Base-by-base conservation (phyloP, 2,888 invertebrate species). In the Helobdella robusta region DNA sequence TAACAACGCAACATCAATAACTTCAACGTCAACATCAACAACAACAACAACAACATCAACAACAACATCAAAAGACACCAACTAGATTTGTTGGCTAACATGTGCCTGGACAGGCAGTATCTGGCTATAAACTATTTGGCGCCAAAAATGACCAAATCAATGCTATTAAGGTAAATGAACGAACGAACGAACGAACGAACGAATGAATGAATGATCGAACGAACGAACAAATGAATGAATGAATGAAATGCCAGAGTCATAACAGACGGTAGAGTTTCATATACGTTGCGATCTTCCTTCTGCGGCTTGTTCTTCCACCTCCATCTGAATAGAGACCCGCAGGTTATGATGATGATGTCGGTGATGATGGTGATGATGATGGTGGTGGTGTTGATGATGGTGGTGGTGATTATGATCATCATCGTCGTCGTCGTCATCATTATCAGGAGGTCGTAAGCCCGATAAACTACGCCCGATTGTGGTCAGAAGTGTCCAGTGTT, bases 391-490 rank as follows among this genome's bases (percentile, higher is more conserved):
- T n/a, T n/a, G n/a, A n/a, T n/a, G n/a, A n/a, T n/a, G n/a, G n/a
- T n/a, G n/a, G n/a, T n/a, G n/a, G n/a, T n/a, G n/a, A n/a, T n/a
- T n/a, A n/a, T n/a, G n/a, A n/a, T n/a, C n/a, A n/a, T n/a, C n/a
- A n/a, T n/a, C n/a, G n/a, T n/a, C n/a, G n/a, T n/a, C n/a, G n/a
- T n/a, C n/a, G n/a, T n/a, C n/a, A n/a, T n/a, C n/a, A n/a, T n/a
- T n/a, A n/a, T n/a, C 94, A 95, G 81, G 94, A 95, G 81, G 91
- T 90, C 40, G 93, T 95, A 50, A 94, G 92, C n/a, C 95, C 95
- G 0, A 93, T 98, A 54, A 93, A 95, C 81, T 95, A 97, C 83
- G 97, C 98, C 11, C 83, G 98, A 6, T 84, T 97, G 1, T 98
- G 98, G 98, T 50, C 50, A 2, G 62, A 40, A 23, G 50, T 62